A percentile compares a stretch with the other conserved stretches of the same genome.
These are phyloP conservation scores for Meloe dianella DNA, from an alignment of 2,888 invertebrate species.

Conservation along the genomic window DNA sequence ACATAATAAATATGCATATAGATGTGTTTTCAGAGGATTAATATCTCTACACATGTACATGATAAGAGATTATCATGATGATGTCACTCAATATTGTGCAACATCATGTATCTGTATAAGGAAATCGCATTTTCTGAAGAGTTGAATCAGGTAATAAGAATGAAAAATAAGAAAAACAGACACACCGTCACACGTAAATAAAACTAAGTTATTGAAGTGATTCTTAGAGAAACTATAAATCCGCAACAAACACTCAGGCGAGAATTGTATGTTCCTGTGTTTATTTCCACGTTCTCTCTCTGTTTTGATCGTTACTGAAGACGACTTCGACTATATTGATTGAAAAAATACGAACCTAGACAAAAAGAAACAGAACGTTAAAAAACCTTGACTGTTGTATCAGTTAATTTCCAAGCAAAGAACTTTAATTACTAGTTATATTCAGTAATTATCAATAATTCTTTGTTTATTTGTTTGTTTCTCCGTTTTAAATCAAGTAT, in stretches of 20 bases:
- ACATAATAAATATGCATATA: neutral
- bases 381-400: constrained; percentile 8
- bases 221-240: constrained; percentile 30
- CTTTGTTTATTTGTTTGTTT: neutral
- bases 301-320: neutral
- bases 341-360: neutral
- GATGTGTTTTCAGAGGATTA: neutral
- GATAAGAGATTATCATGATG: constrained; percentile 2
- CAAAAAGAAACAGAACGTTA: neutral
- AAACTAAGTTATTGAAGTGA: constrained; percentile 25
- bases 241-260: constrained; percentile 25
- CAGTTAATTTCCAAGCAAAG: constrained; percentile 5
- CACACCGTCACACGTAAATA: constrained; percentile 21
- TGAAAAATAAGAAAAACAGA: neutral
- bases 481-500: neutral
- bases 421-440: constrained; percentile 5
- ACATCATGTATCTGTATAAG: neutral
- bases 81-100: constrained; percentile 3
- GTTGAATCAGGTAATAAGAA: neutral
- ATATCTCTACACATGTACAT: neutral
- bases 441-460: neutral
- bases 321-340: neutral
- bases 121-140: neutral
- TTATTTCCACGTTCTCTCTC: constrained; percentile 8
- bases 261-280: constrained; percentile 3